phyloP scores from a whole-genome alignment of 2,113 vertebrate genomes.

The Equus quagga region DNA sequence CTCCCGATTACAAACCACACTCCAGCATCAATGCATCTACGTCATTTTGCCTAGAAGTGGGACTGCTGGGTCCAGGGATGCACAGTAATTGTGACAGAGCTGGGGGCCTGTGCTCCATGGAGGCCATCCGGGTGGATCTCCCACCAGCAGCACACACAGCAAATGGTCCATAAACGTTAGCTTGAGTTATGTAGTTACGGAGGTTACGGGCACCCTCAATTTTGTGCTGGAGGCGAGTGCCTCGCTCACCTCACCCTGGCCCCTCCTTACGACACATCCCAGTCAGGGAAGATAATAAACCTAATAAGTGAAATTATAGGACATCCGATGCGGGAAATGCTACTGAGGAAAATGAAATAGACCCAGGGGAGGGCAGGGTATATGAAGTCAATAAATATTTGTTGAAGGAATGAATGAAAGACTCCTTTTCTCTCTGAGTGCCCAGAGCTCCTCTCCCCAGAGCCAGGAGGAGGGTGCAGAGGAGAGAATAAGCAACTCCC shows the following conservation, averaged over 20 bases:
- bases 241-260: not conserved
- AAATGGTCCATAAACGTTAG: not conserved
- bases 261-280: not conserved
- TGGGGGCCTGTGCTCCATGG: not conserved
- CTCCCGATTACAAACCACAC: not conserved
- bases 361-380: not conserved
- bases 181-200: not conserved
- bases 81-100: not conserved
- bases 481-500: not conserved
- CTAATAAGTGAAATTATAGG: not conserved
- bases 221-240: not conserved
- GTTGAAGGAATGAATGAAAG: conserved; percentile 41
- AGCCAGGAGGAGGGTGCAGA: not conserved
- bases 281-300: not conserved
- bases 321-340: not conserved
- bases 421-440: conserved; percentile 16
- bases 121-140: not conserved
- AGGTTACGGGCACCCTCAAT: not conserved
- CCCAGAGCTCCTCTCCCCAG: not conserved
- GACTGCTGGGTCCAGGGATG: not conserved
- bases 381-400: not conserved
- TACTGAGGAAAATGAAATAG: not conserved
- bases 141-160: not conserved
- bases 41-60: not conserved
- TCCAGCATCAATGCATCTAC: not conserved